Evolutionary conservation across 2,113 vertebrate genomes (phyloP), one percentile per base, ranked within the genome.

Genomic region (Ascaphus truei): DNA sequence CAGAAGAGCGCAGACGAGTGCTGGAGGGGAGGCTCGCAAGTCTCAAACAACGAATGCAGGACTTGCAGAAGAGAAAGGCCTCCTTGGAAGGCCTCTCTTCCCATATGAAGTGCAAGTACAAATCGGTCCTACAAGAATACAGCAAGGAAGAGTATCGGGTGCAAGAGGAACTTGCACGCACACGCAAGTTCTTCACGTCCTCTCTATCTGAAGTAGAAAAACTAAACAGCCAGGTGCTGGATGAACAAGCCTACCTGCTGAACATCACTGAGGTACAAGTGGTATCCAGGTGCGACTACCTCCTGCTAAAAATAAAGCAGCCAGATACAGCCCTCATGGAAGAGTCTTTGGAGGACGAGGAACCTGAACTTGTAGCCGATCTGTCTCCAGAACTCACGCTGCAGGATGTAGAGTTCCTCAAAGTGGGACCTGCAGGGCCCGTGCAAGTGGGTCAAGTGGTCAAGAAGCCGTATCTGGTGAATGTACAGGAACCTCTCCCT

Each of bases 221-320:
- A 72, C 77, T 90, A 20, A 99, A 99, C 34, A 92, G 83, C 2
- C 94, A 94, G 31, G 85, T 93, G 27, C 81, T 99, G 53, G 96
- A 99, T 75, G 96, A 99, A 56, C 96, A 98, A 74, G 92, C 93
- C 0, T 98, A 98, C 72, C 87, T 93, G 34, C 90, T 99, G 4
- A 95, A 94, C 83, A 90, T 99, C 1, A 93, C 95, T 0, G 96
- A 98, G 78, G 96, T 98, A 53, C 95, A 95, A 86, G 93, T 95
- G 1, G 86, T 98, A 72, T 98, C 96, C 9, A 92, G 95, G 71
- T 98, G 94, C 18, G 96, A 99, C 80, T 99, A 98, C 76, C 91
- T 99, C 71, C 90, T 95, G 13, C 93, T 94, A 85, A 93, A 93
- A 76, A 93, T 94, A 72, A 95, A 95, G 79, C 96, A 98, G 80